A percentile compares a stretch with the other conserved stretches of the same genome.
phyloP scores from a whole-genome alignment of 2,888 invertebrate species.

The Brachyopa scutellaris region DNA sequence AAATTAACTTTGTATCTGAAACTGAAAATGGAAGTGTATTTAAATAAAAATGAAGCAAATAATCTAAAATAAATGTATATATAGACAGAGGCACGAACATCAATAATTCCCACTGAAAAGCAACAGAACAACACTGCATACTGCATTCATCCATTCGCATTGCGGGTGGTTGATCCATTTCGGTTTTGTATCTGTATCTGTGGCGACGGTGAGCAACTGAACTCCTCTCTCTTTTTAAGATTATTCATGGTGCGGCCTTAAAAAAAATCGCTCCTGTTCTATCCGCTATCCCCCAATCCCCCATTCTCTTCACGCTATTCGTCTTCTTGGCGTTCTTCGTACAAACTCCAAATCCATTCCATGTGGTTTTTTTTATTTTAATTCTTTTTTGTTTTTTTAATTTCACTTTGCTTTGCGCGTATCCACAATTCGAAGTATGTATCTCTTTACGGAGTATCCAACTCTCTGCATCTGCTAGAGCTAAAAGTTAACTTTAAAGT shows the following conservation, averaged over 20 bases:
- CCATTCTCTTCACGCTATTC: slow-evolving; percentile 28
- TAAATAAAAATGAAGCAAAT: not conserved
- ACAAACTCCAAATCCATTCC: not conserved
- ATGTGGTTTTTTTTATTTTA: slow-evolving; percentile 1
- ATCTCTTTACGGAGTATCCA: slow-evolving; percentile 46
- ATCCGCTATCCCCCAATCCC: not conserved
- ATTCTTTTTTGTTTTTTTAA: slow-evolving; percentile 1
- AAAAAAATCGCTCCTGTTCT: slow-evolving; percentile 12
- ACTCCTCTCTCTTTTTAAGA: slow-evolving; percentile 39
- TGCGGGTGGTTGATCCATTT: slow-evolving; percentile 60
- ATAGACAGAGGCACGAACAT: not conserved
- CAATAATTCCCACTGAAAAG: slow-evolving; percentile 1
- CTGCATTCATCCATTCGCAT: slow-evolving; percentile 48
- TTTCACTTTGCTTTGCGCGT: slow-evolving; percentile 21
- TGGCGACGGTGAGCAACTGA: not conserved
- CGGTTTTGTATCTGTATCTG: not conserved
- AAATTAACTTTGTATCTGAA: slow-evolving; percentile 16
- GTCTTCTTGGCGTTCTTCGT: slow-evolving; percentile 19
- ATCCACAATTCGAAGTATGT: slow-evolving; percentile 44
- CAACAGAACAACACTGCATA: slow-evolving; percentile 17
- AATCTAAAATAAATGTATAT: slow-evolving; percentile 15
- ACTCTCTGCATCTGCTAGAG: slow-evolving; percentile 51
- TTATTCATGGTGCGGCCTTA: slow-evolving; percentile 26
- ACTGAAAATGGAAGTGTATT: slow-evolving; percentile 27
- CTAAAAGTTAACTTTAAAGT: slow-evolving; percentile 56